Evolutionary conservation across 1,140 invertebrate genomes (phyloP).

Genomic region (Colletes latitarsis): DNA sequence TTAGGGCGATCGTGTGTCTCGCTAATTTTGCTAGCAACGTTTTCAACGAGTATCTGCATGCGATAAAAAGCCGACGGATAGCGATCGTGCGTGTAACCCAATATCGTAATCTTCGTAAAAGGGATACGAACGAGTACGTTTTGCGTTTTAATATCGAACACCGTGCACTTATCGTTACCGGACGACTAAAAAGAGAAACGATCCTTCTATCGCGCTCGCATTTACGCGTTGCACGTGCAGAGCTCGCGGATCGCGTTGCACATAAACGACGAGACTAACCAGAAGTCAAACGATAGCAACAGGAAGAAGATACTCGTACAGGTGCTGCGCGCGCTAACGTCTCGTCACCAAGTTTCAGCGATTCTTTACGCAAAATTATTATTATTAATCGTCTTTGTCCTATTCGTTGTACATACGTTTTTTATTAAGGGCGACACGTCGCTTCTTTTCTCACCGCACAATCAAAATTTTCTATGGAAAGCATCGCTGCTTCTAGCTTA

Average conservation of each 20-base stretch:
- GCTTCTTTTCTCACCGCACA: too few relatives aligned
- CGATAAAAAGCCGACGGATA: not conserved
- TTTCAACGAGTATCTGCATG: not conserved
- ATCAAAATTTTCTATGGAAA: too few relatives aligned
- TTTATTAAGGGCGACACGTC: too few relatives aligned
- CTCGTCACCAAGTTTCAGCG: constrained; percentile 21
- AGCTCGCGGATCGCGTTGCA: constrained; percentile 60
- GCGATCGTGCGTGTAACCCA: not conserved
- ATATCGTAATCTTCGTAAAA: not conserved
- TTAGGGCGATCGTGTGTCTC: not conserved
- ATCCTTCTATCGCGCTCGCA: not conserved
- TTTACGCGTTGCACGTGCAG: constrained; percentile 50
- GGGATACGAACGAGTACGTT: not conserved
- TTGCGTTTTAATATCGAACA: not conserved
- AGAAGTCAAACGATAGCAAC: constrained; percentile 49
- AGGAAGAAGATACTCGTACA: constrained; percentile 45
- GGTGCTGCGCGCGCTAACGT: not conserved
- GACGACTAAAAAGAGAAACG: not conserved
- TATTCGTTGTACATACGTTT: too few relatives aligned
- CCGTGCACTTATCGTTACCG: not conserved
- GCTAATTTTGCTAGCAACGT: not conserved
- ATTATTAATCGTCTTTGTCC: too few relatives aligned
- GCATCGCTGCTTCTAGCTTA: too few relatives aligned
- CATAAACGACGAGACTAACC: constrained; percentile 52
- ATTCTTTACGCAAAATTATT: not conserved